Percentiles rank a stretch among this genome's conserved stretches.
These are phyloP conservation scores for Sphecodes monilicornis DNA, from an alignment of 2,888 invertebrate species.

Conservation along the genomic window DNA sequence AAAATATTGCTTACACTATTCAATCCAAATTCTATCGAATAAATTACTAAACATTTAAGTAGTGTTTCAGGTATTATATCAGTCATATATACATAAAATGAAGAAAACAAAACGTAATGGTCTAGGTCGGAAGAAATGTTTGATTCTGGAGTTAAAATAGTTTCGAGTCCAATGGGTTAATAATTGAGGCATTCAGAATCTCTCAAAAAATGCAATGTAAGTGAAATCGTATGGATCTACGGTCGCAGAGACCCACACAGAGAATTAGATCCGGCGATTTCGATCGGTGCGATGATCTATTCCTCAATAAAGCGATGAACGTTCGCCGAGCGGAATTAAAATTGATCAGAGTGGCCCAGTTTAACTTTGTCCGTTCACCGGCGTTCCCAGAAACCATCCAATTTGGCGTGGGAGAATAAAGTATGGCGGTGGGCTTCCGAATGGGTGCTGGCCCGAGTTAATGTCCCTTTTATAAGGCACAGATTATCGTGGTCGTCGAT, in stretches of 20 bases:
- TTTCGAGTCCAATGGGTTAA: neutral
- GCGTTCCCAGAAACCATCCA: constrained; percentile 32
- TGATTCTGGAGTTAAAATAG: neutral
- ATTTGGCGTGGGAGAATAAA: constrained; percentile 51
- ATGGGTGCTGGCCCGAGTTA: constrained; percentile 1
- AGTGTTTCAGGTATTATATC: too few relatives aligned
- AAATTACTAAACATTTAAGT: too few relatives aligned
- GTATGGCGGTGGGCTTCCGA: neutral
- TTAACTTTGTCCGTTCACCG: constrained; percentile 27
- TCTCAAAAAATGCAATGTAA: neutral
- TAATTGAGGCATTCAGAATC: neutral
- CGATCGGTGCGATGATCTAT: constrained; percentile 1
- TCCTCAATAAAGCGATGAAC: constrained; percentile 43
- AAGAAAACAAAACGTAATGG: too few relatives aligned
- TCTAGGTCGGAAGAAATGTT: too few relatives aligned
- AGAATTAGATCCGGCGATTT: neutral
- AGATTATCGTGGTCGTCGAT: constrained; percentile 30
- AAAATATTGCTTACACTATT: too few relatives aligned
- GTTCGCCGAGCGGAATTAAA: constrained; percentile 33
- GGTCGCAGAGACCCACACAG: neutral
- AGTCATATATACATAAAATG: too few relatives aligned
- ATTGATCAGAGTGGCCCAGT: constrained; percentile 40
- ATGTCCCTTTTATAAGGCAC: constrained; percentile 18
- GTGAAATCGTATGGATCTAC: neutral
- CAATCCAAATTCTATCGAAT: too few relatives aligned